Evolutionary conservation across 2,797 vertebrate species (phyloP).

Genomic region (Hipposideros larvatus): DNA sequence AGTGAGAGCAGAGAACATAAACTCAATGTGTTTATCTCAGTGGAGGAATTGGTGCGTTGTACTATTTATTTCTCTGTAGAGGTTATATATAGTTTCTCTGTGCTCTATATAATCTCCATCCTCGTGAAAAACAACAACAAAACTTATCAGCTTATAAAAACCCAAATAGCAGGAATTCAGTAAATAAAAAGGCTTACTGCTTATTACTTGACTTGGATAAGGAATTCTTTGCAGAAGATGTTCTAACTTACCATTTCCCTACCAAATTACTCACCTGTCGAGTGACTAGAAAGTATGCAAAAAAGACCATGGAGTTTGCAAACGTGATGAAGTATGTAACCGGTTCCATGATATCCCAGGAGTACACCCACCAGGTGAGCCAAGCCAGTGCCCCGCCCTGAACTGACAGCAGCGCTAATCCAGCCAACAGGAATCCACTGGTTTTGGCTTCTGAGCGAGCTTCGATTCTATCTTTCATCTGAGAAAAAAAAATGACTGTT

Average conservation of each 20-base stretch:
- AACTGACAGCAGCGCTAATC: constrained; percentile 93
- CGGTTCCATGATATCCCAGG: constrained; percentile 98
- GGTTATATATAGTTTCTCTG: background rate
- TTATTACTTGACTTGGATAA: background rate
- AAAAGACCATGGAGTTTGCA: constrained; percentile 94
- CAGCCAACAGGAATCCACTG: constrained; percentile 91
- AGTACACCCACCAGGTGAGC: constrained; percentile 99
- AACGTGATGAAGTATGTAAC: constrained; percentile 98
- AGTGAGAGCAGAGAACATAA: background rate
- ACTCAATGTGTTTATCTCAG: background rate
- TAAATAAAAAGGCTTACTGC: background rate
- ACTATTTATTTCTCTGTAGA: background rate
- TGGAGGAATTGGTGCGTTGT: background rate
- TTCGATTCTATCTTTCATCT: constrained; percentile 92
- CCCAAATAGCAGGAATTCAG: background rate
- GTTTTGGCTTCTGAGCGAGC: constrained; percentile 88
- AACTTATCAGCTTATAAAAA: background rate
- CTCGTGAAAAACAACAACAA: background rate
- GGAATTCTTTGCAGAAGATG: background rate
- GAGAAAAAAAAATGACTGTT: background rate
- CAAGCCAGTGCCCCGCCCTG: constrained; percentile 96
- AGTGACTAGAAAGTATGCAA: constrained; percentile 95
- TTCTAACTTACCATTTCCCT: constrained; percentile 1
- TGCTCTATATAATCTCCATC: background rate
- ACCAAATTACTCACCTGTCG: constrained; percentile 90